Conservation (phyloP, 1,140 invertebrate species). For the Phymastichus coffea region DNA sequence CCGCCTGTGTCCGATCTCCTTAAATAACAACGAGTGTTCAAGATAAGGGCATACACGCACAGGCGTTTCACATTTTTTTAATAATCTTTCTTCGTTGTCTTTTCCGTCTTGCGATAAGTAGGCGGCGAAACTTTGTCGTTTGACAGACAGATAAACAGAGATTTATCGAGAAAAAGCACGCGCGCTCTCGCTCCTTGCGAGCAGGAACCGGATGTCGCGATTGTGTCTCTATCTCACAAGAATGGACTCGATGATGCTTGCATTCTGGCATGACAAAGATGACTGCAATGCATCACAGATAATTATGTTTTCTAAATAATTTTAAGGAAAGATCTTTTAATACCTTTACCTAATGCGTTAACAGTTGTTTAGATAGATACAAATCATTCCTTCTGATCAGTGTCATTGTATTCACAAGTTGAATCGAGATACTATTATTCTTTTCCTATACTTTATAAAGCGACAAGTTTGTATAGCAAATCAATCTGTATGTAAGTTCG, state of each 20-base stretch:
- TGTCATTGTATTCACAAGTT: too few species aligned
- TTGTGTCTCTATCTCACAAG: slow-evolving; percentile 13
- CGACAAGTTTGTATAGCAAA: too few species aligned
- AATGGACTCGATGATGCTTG: not conserved
- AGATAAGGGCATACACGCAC: not conserved
- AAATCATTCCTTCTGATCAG: too few species aligned
- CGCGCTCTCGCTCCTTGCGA: not conserved
- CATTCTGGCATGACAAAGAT: not conserved
- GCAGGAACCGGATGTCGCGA: slow-evolving; percentile 25
- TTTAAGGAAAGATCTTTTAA: too few species aligned
- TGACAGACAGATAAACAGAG: not conserved
- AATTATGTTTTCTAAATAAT: too few species aligned
- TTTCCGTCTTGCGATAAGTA: slow-evolving; percentile 19
- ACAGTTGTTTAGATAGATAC: too few species aligned
- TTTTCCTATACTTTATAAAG: too few species aligned
- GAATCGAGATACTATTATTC: too few species aligned
- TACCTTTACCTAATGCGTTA: too few species aligned
- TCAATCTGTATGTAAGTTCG: too few species aligned
- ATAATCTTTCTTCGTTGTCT: slow-evolving; percentile 22
- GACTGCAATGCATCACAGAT: too few species aligned
- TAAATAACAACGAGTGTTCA: too few species aligned
- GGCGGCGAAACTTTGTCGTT: not conserved
- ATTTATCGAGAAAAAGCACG: slow-evolving; percentile 17
- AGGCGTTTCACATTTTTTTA: slow-evolving; percentile 3
- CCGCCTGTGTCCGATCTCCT: slow-evolving; percentile 1